Percentiles rank a stretch among this genome's conserved stretches.
These are phyloP conservation scores for Archilochus colubris DNA, from an alignment of 2,113 vertebrate species.

Conservation along the genomic window DNA sequence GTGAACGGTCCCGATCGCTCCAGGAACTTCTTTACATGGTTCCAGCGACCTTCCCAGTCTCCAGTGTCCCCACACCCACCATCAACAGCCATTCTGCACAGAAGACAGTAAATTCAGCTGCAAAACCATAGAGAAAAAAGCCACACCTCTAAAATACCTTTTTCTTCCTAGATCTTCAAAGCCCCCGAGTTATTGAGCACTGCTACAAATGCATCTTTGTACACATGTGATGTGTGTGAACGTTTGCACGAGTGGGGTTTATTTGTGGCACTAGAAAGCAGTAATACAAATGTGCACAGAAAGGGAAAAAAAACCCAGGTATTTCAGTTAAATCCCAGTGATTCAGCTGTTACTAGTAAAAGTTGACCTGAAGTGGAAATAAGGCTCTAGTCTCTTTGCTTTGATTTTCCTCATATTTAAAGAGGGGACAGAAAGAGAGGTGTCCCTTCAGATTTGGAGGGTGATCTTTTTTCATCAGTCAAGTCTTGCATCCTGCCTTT, in stretches of 20 bases:
- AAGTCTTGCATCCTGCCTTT: not conserved
- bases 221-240: not conserved
- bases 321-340: not conserved
- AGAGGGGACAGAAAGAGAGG: not conserved
- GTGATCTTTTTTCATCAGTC: not conserved
- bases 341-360: conserved; percentile 7
- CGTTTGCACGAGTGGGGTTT: not conserved
- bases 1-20: conserved; percentile 96
- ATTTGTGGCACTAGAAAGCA: not conserved
- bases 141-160: conserved; percentile 20
- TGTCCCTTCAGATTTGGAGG: not conserved
- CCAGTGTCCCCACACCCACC: conserved; percentile 85
- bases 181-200: not conserved
- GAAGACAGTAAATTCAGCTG: conserved; percentile 83
- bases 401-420: not conserved
- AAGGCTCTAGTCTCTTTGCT: not conserved
- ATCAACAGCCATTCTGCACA: conserved; percentile 97
- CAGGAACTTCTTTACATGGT: conserved; percentile 96
- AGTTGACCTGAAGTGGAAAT: conserved; percentile 43
- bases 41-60: conserved; percentile 98
- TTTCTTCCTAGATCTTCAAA: not conserved
- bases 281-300: not conserved
- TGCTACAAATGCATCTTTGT: not conserved
- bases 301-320: not conserved
- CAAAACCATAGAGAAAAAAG: conserved; percentile 70